Conservation (phyloP, 2,888 invertebrate genomes). For the Dione vanillae region DNA sequence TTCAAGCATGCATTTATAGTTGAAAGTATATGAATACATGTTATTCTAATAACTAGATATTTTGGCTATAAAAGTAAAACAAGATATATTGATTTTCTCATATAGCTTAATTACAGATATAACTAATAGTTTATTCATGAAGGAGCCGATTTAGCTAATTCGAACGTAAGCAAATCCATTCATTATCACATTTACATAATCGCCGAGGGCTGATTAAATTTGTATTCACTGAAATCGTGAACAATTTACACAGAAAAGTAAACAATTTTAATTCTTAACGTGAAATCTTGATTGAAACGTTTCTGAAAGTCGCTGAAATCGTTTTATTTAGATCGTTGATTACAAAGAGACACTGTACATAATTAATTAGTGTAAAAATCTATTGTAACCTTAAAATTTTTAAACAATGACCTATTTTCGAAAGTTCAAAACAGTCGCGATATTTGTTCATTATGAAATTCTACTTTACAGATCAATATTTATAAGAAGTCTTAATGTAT, state of each 20-base stretch:
- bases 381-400: too few relatives aligned
- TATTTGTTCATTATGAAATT: too few relatives aligned
- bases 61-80: too few relatives aligned
- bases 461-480: too few relatives aligned
- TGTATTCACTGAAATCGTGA: conserved; percentile 59
- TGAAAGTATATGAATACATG: not conserved
- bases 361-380: not conserved
- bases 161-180: conserved; percentile 69
- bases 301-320: not conserved
- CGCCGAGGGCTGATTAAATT: conserved; percentile 73
- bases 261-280: conserved; percentile 29
- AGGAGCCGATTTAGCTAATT: conserved; percentile 58
- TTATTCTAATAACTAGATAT: not conserved
- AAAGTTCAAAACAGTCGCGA: too few relatives aligned
- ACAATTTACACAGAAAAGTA: conserved; percentile 44
- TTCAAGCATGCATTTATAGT: too few relatives aligned
- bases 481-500: too few relatives aligned
- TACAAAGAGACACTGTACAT: not conserved
- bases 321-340: not conserved
- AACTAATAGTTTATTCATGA: conserved; percentile 50
- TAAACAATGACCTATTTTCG: too few relatives aligned
- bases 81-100: too few relatives aligned
- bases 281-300: conserved; percentile 13
- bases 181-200: conserved; percentile 74
- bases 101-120: conserved; percentile 1